A percentile compares a stretch with the other conserved stretches of the same genome.
These are phyloP conservation scores for Harpalus rubripes DNA, from an alignment of 2,888 invertebrate species.

Conservation along the genomic window DNA sequence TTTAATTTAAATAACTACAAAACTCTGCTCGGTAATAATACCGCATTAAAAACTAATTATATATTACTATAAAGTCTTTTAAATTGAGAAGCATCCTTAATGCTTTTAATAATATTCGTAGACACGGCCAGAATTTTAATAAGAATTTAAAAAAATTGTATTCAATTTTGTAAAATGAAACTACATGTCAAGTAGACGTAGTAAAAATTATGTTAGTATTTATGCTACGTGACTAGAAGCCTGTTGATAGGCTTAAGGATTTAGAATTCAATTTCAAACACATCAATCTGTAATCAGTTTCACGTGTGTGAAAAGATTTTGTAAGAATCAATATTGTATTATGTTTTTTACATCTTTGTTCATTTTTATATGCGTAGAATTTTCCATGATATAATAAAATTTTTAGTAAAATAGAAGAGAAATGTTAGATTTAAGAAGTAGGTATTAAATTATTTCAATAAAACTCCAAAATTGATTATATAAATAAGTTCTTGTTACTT, in stretches of 20 bases:
- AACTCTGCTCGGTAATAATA: conserved; percentile 9
- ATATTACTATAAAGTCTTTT: conserved; percentile 1
- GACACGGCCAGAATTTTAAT: conserved; percentile 22
- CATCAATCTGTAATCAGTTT: background rate
- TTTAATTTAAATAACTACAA: conserved; percentile 35
- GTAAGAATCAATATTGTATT: background rate
- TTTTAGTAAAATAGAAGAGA: too few relatives aligned
- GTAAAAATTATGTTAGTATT: conserved; percentile 39
- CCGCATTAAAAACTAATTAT: conserved; percentile 21
- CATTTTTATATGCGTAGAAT: too few relatives aligned
- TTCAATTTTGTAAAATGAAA: conserved; percentile 5
- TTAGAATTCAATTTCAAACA: conserved; percentile 24
- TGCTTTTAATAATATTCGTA: background rate
- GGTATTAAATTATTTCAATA: too few relatives aligned
- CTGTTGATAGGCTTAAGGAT: conserved; percentile 8
- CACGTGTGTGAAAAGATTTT: background rate
- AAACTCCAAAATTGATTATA: too few relatives aligned
- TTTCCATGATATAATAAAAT: too few relatives aligned
- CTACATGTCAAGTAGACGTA: background rate
- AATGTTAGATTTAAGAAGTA: too few relatives aligned
- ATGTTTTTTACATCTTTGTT: too few relatives aligned
- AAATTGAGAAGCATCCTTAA: conserved; percentile 6
- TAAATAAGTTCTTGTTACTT: too few relatives aligned
- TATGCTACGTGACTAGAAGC: conserved; percentile 16
- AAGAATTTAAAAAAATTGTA: conserved; percentile 5